phyloP scores from a whole-genome alignment of 2,113 vertebrate species.

The Spea bombifrons region DNA sequence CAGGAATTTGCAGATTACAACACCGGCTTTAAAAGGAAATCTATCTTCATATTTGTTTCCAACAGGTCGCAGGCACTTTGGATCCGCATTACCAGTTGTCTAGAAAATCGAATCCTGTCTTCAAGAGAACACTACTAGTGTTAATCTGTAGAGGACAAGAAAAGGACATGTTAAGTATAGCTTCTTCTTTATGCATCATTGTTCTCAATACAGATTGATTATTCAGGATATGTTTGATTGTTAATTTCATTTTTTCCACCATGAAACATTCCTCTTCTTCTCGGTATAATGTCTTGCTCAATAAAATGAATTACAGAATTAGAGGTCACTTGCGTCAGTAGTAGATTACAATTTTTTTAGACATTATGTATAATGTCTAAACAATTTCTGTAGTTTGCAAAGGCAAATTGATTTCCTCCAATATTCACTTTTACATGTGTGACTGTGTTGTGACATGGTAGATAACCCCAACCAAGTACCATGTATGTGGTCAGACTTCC shows the following conservation, averaged over 20 bases:
- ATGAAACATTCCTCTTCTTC: not conserved
- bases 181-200: not conserved
- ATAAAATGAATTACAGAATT: no score
- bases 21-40: constrained; percentile 52
- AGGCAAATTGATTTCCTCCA: no score
- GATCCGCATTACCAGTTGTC: constrained; percentile 90
- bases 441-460: no score
- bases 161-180: constrained; percentile 13
- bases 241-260: not conserved
- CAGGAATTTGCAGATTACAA: constrained; percentile 50
- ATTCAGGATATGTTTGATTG: not conserved
- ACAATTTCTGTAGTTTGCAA: no score
- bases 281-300: no score
- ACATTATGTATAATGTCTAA: no score
- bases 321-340: no score
- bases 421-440: no score
- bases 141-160: constrained; percentile 70
- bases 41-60: constrained; percentile 46
- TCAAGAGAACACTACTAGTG: constrained; percentile 83
- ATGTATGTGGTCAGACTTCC: no score
- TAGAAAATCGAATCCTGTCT: constrained; percentile 97
- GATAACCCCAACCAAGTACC: no score
- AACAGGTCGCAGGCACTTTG: constrained; percentile 37
- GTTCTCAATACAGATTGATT: not conserved
- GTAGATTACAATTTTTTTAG: no score